Conservation (phyloP, 2,888 invertebrate genomes). For the Brenthis daphne region DNA sequence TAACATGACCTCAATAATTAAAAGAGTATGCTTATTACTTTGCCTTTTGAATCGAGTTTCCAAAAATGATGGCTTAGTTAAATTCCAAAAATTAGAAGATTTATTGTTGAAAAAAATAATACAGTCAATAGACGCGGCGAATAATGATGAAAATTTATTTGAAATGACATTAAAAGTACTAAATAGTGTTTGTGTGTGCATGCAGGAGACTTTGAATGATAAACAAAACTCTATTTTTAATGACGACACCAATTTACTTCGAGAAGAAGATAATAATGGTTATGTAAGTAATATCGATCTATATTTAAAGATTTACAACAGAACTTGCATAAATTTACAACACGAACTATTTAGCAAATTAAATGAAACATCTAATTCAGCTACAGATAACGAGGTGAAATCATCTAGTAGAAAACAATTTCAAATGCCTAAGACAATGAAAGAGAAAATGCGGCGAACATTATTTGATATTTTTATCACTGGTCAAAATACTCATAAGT, state of each 20-base stretch:
- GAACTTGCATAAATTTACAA: conserved; percentile 58
- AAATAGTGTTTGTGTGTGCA: conserved; percentile 65
- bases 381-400: conserved; percentile 35
- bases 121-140: conserved; percentile 59
- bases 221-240: conserved; percentile 47
- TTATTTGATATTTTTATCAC: conserved; percentile 57
- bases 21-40: conserved; percentile 37
- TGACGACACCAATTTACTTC: conserved; percentile 44
- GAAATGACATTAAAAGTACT: conserved; percentile 63
- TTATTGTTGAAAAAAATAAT: conserved; percentile 58
- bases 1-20: conserved; percentile 56
- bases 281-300: conserved; percentile 44
- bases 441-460: conserved; percentile 29
- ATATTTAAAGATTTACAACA: conserved; percentile 63
- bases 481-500: conserved; percentile 55
- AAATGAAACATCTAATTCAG: conserved; percentile 30
- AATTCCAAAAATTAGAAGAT: conserved; percentile 46
- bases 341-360: conserved; percentile 50
- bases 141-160: conserved; percentile 58
- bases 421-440: conserved; percentile 27
- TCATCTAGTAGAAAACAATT: not conserved
- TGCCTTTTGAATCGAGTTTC: conserved; percentile 43
- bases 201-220: conserved; percentile 55
- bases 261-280: conserved; percentile 39
- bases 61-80: conserved; percentile 43